These are phyloP conservation scores for Caenorhabditis sp. DNA, from an alignment of 2,888 invertebrate species.

Conservation along the genomic window DNA sequence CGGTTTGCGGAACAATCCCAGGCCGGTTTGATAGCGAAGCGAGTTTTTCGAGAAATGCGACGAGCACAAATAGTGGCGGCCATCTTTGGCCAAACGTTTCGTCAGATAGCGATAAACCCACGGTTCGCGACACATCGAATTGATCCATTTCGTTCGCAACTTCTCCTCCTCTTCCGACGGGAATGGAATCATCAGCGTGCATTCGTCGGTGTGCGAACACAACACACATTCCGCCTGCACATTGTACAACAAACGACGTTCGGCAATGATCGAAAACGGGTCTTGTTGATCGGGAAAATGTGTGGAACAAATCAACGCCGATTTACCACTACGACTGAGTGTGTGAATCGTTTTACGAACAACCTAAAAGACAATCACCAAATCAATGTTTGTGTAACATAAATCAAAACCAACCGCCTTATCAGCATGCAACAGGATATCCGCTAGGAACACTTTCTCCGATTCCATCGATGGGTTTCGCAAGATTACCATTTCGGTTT, in stretches of 20 bases:
- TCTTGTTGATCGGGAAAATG: constrained; percentile 36
- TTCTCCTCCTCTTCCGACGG: constrained; percentile 28
- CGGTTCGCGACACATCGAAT: constrained; percentile 46
- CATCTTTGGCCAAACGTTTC: constrained; percentile 33
- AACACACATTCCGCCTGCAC: constrained; percentile 42
- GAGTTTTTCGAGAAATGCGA: constrained; percentile 44
- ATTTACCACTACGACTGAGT: constrained; percentile 7
- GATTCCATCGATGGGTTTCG: constrained; percentile 28
- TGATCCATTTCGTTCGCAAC: constrained; percentile 41
- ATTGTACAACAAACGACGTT: constrained; percentile 36
- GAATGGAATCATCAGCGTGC: constrained; percentile 44
- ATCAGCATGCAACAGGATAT: constrained; percentile 21
- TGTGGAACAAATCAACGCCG: constrained; percentile 22
- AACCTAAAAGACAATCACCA: constrained; percentile 6
- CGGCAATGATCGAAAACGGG: constrained; percentile 43
- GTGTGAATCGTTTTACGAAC: constrained; percentile 21
- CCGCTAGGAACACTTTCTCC: constrained; percentile 26
- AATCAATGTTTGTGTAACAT: not conserved
- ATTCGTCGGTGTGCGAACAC: constrained; percentile 37
- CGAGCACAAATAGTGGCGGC: constrained; percentile 47
- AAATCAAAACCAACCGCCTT: constrained; percentile 10
- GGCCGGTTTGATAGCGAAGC: constrained; percentile 24
- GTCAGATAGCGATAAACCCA: constrained; percentile 36
- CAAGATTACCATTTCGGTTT: constrained; percentile 27
- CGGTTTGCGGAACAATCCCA: constrained; percentile 27